Conservation (phyloP, 2,797 vertebrate species). For the Leucoraja ocellata region DNA sequence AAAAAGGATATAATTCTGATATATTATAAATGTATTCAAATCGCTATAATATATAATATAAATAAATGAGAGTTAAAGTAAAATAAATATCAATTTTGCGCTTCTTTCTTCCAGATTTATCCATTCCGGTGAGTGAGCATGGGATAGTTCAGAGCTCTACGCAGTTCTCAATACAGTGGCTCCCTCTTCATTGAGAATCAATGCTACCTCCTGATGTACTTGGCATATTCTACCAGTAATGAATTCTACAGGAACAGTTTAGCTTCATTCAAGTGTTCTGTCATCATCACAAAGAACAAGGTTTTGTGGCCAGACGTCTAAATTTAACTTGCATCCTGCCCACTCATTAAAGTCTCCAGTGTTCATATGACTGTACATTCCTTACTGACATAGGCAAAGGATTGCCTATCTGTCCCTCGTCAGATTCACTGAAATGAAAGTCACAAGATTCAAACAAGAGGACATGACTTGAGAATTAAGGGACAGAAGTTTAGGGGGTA, state of each 20-base stretch:
- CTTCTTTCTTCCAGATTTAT: not conserved
- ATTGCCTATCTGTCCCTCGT: not conserved
- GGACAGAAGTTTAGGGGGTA: too few relatives aligned
- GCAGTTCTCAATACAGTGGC: not conserved
- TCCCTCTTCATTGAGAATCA: too few relatives aligned
- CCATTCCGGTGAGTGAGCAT: not conserved
- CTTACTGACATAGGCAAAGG: not conserved
- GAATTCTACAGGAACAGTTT: not conserved
- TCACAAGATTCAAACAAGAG: not conserved
- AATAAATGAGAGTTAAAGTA: not conserved
- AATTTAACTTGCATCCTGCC: not conserved
- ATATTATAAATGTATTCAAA: too few relatives aligned
- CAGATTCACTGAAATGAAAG: slow-evolving; percentile 7
- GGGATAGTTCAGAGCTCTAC: not conserved
- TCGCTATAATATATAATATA: too few relatives aligned
- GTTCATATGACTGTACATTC: not conserved
- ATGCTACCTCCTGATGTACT: too few relatives aligned
- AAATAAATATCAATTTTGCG: not conserved
- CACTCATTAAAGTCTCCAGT: not conserved
- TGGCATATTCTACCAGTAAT: not conserved
- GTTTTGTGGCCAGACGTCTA: not conserved
- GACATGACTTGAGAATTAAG: too few relatives aligned
- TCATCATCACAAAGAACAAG: not conserved
- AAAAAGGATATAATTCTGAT: not conserved
- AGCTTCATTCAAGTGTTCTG: slow-evolving; percentile 7